These are phyloP conservation scores for Trachops cirrhosus DNA, from an alignment of 2,797 vertebrate genomes.

Conservation along the genomic window DNA sequence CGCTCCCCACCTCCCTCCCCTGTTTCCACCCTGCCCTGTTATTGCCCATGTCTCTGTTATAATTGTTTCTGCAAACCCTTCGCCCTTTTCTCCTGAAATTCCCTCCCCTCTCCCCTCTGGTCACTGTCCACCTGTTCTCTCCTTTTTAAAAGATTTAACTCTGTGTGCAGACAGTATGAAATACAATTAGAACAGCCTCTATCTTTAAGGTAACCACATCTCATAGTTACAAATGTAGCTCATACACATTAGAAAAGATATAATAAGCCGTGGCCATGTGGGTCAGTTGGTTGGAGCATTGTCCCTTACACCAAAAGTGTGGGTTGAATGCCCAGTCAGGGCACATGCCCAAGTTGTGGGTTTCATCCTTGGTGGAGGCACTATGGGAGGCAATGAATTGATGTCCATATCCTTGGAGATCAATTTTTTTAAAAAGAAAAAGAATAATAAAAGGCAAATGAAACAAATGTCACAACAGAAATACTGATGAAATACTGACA, in stretches of 20 bases:
- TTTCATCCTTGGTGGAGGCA: background rate
- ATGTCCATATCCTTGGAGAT: background rate
- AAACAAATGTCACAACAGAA: background rate
- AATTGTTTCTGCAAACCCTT: too few relatives aligned
- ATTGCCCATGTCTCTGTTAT: too few relatives aligned
- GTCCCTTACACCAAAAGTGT: background rate
- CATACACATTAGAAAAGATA: background rate
- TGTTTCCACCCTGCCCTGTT: too few relatives aligned
- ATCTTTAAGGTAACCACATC: background rate
- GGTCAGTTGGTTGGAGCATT: background rate
- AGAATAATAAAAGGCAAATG: background rate
- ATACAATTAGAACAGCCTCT: background rate
- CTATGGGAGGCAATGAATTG: background rate
- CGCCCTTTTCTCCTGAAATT: too few relatives aligned
- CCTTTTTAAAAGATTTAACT: background rate
- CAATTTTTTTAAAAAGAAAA: background rate
- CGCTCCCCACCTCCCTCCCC: too few relatives aligned
- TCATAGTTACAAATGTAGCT: background rate
- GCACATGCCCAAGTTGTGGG: background rate
- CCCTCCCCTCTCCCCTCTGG: too few relatives aligned
- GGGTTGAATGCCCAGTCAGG: background rate
- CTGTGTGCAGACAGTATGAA: background rate
- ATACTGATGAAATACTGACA: background rate
- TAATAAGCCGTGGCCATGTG: too few relatives aligned
- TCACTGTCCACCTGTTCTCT: too few relatives aligned